phyloP scores from a whole-genome alignment of 2,888 invertebrate genomes.

The Chloroclystis v-ata region DNA sequence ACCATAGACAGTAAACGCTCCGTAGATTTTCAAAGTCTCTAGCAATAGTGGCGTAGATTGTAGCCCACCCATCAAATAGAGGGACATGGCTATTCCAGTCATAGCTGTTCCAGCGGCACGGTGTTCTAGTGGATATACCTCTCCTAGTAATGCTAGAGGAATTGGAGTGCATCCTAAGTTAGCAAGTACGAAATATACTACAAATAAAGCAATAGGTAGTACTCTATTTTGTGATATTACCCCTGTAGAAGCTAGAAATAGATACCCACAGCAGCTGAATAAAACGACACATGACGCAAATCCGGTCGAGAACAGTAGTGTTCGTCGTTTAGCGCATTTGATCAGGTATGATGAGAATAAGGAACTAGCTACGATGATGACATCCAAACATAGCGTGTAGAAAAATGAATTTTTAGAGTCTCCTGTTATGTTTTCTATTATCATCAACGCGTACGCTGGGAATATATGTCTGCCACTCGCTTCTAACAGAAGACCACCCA shows the following conservation, averaged over 20 bases:
- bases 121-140: slow-evolving; percentile 44
- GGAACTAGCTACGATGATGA: slow-evolving; percentile 41
- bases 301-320: slow-evolving; percentile 41
- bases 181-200: slow-evolving; percentile 40
- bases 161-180: slow-evolving; percentile 50
- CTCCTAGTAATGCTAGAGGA: slow-evolving; percentile 43
- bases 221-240: slow-evolving; percentile 34
- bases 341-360: slow-evolving; percentile 40
- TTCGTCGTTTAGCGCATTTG: slow-evolving; percentile 41
- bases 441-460: slow-evolving; percentile 41
- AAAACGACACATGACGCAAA: slow-evolving; percentile 36
- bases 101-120: slow-evolving; percentile 39
- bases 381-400: slow-evolving; percentile 40
- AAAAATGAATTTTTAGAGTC: slow-evolving; percentile 37
- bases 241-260: slow-evolving; percentile 32
- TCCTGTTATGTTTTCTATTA: slow-evolving; percentile 38
- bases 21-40: slow-evolving; percentile 41
- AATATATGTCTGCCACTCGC: slow-evolving; percentile 44
- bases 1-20: slow-evolving; percentile 52
- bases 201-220: slow-evolving; percentile 36
- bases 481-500: slow-evolving; percentile 39
- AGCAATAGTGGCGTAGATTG: slow-evolving; percentile 42
- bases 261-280: slow-evolving; percentile 32
- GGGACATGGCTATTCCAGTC: slow-evolving; percentile 37
- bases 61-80: slow-evolving; percentile 35